A percentile compares a stretch with the other conserved stretches of the same genome.
phyloP scores from a whole-genome alignment of 2,888 invertebrate species.

The Nymphalis urticae region DNA sequence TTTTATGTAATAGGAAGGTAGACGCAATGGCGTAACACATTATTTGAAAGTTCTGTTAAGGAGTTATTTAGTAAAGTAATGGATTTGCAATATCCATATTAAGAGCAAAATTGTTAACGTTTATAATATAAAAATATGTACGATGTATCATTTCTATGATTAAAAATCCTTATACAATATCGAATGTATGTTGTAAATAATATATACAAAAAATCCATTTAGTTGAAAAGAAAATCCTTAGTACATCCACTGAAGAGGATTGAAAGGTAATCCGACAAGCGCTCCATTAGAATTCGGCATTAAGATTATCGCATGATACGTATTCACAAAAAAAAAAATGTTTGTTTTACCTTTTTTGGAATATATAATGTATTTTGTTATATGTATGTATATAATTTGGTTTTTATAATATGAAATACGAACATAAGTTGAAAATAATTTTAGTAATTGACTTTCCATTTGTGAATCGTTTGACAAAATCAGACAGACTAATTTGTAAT shows the following conservation, averaged over 20 bases:
- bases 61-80: no score
- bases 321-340: not conserved
- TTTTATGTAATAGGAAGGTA: not conserved
- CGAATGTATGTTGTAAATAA: not conserved
- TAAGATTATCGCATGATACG: conserved; percentile 16
- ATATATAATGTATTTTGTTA: no score
- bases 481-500: no score
- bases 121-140: not conserved
- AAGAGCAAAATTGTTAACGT: not conserved
- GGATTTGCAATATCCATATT: no score
- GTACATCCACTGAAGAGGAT: conserved; percentile 5
- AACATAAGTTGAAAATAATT: no score
- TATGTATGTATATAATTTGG: no score
- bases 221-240: conserved; percentile 16
- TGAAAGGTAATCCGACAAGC: conserved; percentile 28
- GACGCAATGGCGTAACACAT: no score
- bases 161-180: not conserved
- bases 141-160: not conserved
- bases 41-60: no score
- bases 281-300: conserved; percentile 25
- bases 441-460: no score
- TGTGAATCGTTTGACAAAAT: no score
- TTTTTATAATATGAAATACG: no score
- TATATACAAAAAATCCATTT: conserved; percentile 13
- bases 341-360: conserved; percentile 7